Evolutionary conservation across 2,113 vertebrate genomes (phyloP), one percentile per base, ranked within the genome.

Genomic region (Onychostruthus taczanowskii): DNA sequence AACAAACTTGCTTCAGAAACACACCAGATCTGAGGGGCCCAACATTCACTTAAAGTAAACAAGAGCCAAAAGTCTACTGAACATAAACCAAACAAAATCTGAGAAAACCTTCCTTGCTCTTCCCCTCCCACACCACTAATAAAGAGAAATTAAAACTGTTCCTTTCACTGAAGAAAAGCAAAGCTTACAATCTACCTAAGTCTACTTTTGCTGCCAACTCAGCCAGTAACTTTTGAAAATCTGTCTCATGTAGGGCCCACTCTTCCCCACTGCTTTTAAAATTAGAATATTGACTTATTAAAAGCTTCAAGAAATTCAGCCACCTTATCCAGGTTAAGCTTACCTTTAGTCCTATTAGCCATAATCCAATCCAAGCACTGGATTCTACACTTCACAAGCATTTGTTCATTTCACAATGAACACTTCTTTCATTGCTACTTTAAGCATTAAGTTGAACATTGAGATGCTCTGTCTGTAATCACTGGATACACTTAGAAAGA

Each of bases 211-310:
- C 88, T 85, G 73, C 83, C 82, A 76, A 76, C 87, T 93, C 85
- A 84, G 93, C 47, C 67, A 84, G 88, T 62, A 35, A 81, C 93
- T 89, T 59, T 63, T 95, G 35, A 56, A 74, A 72, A 44, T 8
- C 16, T 63, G 43, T 66, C 84, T 92, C 84, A 44, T 3, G 7
- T 8, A 92, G 79, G 46, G 84, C 94, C 73, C 21, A 39, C 58
- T 96, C 59, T 63, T 80, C 63, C 31, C 46, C 10, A 23, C 7
- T 49, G 11, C 19, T 52, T 66, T 93, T 96, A 79, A 90, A 94
- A 94, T 87, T 90, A 87, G n/a, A 91, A 98, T 97, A 98, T 96
- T 97, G 96, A 95, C 90, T 96, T 84, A 86, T 64, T 90, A 96
- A 96, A 95, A 96, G 90, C 89, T 96, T 96, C 69, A 89, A 62